A percentile compares a stretch with the other conserved stretches of the same genome.
Conservation (phyloP, 2,113 vertebrate genomes). For the Cervus canadensis region DNA sequence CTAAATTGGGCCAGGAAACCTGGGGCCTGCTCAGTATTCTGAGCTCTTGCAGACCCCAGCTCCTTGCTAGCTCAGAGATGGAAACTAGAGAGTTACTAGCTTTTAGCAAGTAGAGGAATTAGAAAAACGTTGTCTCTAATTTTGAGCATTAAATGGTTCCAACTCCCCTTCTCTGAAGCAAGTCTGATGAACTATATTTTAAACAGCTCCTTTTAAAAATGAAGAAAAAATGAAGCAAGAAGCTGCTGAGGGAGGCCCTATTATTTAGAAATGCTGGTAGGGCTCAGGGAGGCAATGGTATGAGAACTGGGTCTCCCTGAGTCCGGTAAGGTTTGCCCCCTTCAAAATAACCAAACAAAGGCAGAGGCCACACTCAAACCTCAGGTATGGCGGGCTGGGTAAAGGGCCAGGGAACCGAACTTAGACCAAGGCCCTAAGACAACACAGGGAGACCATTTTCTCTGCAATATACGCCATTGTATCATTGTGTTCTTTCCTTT, state of each 20-base stretch:
- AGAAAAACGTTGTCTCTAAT: neutral
- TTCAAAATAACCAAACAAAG: conserved; percentile 56
- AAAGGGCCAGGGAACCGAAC: conserved; percentile 13
- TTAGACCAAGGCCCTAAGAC: conserved; percentile 4
- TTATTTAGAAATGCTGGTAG: neutral
- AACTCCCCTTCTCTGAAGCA: neutral
- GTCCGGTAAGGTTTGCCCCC: neutral
- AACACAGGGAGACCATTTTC: conserved; percentile 3
- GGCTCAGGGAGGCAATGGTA: neutral
- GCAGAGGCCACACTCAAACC: neutral
- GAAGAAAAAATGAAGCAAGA: neutral
- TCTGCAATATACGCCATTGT: neutral
- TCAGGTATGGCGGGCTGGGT: neutral
- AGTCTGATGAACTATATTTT: conserved; percentile 20
- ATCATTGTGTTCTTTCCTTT: neutral
- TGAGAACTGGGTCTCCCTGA: neutral
- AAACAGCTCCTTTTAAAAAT: neutral
- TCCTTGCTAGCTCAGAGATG: neutral
- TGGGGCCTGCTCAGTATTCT: neutral
- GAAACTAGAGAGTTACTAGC: neutral
- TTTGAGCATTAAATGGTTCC: neutral
- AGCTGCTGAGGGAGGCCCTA: neutral
- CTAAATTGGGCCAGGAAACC: neutral
- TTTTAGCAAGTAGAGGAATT: conserved; percentile 31
- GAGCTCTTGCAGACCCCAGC: neutral